Evolutionary conservation across 2,797 vertebrate species (phyloP), one percentile per base, ranked within the genome.

Genomic region (Epinephelus malabaricus): DNA sequence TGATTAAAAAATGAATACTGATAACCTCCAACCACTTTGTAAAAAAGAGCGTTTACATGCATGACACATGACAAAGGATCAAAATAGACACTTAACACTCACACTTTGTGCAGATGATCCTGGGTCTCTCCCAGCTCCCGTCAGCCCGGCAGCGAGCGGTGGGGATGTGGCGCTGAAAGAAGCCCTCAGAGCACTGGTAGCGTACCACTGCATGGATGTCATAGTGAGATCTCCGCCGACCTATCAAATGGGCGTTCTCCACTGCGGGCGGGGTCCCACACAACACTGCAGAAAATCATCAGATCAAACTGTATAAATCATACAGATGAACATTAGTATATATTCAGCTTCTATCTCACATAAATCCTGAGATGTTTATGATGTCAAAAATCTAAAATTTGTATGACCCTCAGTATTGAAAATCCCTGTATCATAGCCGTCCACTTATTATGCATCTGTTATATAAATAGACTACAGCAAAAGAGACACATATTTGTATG

Each of bases 41-140:
- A 5, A 15, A 30, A 9, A 12, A 49, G 40, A 43, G 2, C 9
- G 4, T 1, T 45, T 17, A 27, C 18, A 69, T 6, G 60, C 15
- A 18, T 21, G 55, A 68, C 11, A 61, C 40, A 56, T 25, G 46
- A 50, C 4, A 38, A 45, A 2, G 10, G 3, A 5, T 47, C 23
- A n/a, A 74, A 49, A 14, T 5, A 53, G 49, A 68, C 59, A n/a
- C 2, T 0, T 0, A 50, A 40, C 5, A 94, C 97, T 97, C 85
- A 99, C 98, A 97, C 92, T 97, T 98, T 84, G 96, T 96, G 89
- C 98, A 99, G 93, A 98, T 93, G 81, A 99, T 96, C 79, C 96
- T 95, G 82, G 98, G 98, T 51, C 94, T 93, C 79, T 99, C 98
- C 98, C 98, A 99, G 89, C 93, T 96, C 53, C 98, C 98, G 2